Percentiles rank a stretch among this genome's conserved stretches.
These are phyloP conservation scores for Epirrhoe tristata DNA, from an alignment of 2,888 invertebrate species.

Conservation along the genomic window DNA sequence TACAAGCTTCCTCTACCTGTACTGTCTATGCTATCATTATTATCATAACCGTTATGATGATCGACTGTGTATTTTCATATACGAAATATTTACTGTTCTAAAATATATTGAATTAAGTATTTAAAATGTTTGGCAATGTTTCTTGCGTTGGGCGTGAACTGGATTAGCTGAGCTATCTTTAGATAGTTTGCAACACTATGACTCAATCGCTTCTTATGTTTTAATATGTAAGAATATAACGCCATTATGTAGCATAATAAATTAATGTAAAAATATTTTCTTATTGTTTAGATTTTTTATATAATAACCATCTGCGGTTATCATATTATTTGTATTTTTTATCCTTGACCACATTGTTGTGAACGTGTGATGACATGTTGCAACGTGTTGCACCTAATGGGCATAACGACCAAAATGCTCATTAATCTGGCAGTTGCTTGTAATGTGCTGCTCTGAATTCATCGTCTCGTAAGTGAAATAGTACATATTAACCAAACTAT, in stretches of 20 bases:
- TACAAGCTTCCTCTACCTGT: slow-evolving; percentile 7
- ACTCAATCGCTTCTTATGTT: too few relatives aligned
- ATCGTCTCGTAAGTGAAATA: slow-evolving; percentile 3
- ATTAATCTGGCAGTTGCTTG: slow-evolving; percentile 43
- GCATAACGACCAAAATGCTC: slow-evolving; percentile 55
- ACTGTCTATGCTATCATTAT: background rate
- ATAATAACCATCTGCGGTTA: background rate
- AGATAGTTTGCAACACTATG: too few relatives aligned
- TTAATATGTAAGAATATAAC: too few relatives aligned
- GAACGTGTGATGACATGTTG: slow-evolving; percentile 50
- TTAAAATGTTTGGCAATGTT: too few relatives aligned
- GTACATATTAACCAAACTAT: too few relatives aligned
- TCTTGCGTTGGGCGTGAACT: too few relatives aligned
- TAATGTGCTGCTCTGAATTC: slow-evolving; percentile 9
- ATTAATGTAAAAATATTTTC: too few relatives aligned
- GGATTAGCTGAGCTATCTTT: too few relatives aligned
- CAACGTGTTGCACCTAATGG: slow-evolving; percentile 55
- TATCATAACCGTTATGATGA: background rate
- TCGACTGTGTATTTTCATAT: background rate
- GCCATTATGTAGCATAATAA: too few relatives aligned
- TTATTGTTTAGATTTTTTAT: too few relatives aligned
- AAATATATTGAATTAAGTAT: too few relatives aligned
- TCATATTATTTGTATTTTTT: slow-evolving; percentile 34
- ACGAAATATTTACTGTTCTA: too few relatives aligned
- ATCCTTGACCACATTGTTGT: slow-evolving; percentile 66